Base-by-base conservation (phyloP, 2,797 vertebrate genomes). In the Psittacula derbiana region DNA sequence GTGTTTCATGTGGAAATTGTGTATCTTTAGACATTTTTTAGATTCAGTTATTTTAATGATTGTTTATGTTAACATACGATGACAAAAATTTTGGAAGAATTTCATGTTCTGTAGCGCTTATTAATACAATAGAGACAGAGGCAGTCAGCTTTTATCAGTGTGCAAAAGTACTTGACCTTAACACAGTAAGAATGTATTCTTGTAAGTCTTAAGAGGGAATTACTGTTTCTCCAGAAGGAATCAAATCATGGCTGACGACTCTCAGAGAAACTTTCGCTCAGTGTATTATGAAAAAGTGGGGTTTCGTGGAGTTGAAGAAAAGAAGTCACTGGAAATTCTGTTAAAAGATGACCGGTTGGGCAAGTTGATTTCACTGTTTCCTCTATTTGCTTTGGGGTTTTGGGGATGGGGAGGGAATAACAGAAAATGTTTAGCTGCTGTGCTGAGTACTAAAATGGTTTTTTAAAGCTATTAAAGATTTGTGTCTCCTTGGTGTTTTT, bases 271-370 rank as follows among this genome's bases (percentile, higher is more conserved):
- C 88, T 99, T 99, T 43, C 99, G 99, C 61, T 99, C 99, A 0
- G 98, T 99, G 0, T 99, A 99, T 95, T 99, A 99, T 95, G 99
- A 99, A 92, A 99, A 99, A 92, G 98, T 99, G 86, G 99, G 99
- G 2, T 99, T 99, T 97, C 98, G 99, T 94, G 99, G 99, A 69
- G 99, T 99, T 86, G 99, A 99, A 96, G 99, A 99, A 95, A 99
- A 99, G 98, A 99, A 99, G 78, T 99, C 99, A 0, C 96, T 99
- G 92, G 99, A 99, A 97, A 99, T 99, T 67, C 98, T 99, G 30
- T 97, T 99, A 11, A 99, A 99, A 94, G 99, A 99, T 92, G 99
- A 99, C 86, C 98, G 98, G 3, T 97, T 99, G 53, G 99, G 99
- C 99, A 95, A 97, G 98, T 97, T n/a, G 24, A 71, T 86, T 41